These are phyloP conservation scores for Galleria mellonella DNA, from an alignment of 1,140 invertebrate genomes.

Conservation along the genomic window DNA sequence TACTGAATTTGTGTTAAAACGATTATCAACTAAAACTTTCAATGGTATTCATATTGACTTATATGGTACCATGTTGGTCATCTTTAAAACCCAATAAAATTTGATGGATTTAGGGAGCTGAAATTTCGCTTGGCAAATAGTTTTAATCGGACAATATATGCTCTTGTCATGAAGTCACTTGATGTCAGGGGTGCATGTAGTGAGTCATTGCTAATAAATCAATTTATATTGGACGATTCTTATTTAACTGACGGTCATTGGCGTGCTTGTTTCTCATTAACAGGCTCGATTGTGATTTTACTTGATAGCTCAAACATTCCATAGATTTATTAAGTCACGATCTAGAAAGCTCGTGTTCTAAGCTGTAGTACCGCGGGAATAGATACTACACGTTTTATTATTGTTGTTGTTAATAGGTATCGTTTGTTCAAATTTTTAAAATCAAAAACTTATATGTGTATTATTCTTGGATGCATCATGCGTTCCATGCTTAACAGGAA, in stretches of 20 bases:
- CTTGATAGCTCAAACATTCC: constrained; percentile 15
- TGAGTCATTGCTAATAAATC: constrained; percentile 11
- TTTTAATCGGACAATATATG: constrained; percentile 10
- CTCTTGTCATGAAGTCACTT: constrained; percentile 7
- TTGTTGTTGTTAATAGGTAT: too few species aligned
- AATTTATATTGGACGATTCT: constrained; percentile 7
- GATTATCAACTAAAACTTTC: too few species aligned
- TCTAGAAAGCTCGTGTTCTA: constrained; percentile 32
- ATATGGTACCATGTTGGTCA: too few species aligned
- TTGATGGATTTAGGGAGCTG: background rate
- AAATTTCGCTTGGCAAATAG: constrained; percentile 4
- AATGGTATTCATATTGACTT: too few species aligned
- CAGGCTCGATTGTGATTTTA: constrained; percentile 27
- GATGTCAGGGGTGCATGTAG: constrained; percentile 4
- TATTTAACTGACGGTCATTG: constrained; percentile 14
- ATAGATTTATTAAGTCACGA: constrained; percentile 40
- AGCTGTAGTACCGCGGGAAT: too few species aligned
- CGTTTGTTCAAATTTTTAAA: too few species aligned
- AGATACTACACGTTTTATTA: too few species aligned
- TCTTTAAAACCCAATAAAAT: constrained; percentile 1
- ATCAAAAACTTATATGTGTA: too few species aligned
- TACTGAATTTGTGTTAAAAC: too few species aligned
- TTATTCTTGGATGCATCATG: too few species aligned
- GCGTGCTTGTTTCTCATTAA: constrained; percentile 23
- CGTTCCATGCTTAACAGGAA: too few species aligned